Evolutionary conservation across 2,113 vertebrate species (phyloP), one percentile per base, ranked within the genome.

Genomic region (Poeciliopsis occidentalis): DNA sequence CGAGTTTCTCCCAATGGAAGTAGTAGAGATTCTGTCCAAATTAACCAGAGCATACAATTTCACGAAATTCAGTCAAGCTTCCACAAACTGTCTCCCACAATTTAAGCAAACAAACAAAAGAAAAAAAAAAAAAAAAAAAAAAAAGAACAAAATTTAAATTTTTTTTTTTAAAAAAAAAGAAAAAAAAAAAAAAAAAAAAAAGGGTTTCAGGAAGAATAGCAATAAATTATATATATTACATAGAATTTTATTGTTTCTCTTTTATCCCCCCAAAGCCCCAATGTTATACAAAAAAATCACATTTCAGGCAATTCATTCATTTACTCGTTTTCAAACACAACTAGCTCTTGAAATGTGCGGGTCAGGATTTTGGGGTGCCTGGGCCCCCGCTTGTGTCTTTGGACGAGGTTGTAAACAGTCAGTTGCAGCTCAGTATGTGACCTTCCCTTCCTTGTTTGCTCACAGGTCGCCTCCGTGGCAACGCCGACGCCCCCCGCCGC

Each of bases 191-290:
- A 75, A 69, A 13, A 13, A 13, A 19, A 84, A 67, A 68, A 66
- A 60, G 81, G 81, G 67, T 78, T 87, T 86, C 75, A 86, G 85
- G 75, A 88, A 89, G 85, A 85, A 85, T 85, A 82, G 85, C 77
- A 91, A 94, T 93, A 95, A 92, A 92, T 92, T 92, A 94, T 83
- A 92, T 92, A 91, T 91, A 92, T 89, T 90, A 90, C 89, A 89
- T 88, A 90, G 86, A 87, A 79, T 85, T 91, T 81, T 76, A 84
- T 81, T 80, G 68, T 86, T 88, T 89, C 80, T 72, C 68, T 29
- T 71, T 82, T 77, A 76, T 8, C 22, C 51, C 51, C 51, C 82
- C 0, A 17, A 15, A 44, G 1, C 79, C 72, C 34, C 10, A 12
- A 37, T 63, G 79, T 84, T 83, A 89, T 92, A 92, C 87, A 41